Conservation (phyloP, 2,888 invertebrate genomes). For the Allygus modestus region DNA sequence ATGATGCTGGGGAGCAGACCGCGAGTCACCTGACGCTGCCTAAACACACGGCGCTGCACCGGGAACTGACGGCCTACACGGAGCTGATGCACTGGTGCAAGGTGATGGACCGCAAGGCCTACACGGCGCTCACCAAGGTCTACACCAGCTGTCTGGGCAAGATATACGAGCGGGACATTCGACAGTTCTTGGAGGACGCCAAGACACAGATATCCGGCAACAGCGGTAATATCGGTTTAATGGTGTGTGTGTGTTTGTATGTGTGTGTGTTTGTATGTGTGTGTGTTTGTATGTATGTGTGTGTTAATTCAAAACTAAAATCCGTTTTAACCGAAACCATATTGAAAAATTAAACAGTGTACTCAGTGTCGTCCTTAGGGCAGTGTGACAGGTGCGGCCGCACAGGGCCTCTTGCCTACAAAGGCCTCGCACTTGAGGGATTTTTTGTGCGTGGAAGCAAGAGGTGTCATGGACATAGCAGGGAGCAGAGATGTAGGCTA, state of each 20-base stretch:
- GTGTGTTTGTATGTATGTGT: no score
- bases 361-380: no score
- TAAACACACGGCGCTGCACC: constrained; percentile 88
- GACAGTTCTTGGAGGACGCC: constrained; percentile 87
- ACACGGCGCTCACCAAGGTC: constrained; percentile 86
- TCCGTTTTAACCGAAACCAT: neutral
- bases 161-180: constrained; percentile 92
- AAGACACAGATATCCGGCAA: constrained; percentile 77
- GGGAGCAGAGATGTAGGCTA: no score
- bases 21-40: constrained; percentile 81
- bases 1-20: constrained; percentile 83
- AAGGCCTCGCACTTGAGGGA: no score
- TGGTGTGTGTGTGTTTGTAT: no score
- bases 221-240: constrained; percentile 66
- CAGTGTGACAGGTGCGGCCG: no score
- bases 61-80: constrained; percentile 90
- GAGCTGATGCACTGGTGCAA: constrained; percentile 96
- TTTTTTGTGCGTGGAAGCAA: no score
- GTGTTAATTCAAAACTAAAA: neutral
- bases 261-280: no score
- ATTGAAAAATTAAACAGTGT: neutral
- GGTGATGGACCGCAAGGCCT: constrained; percentile 88
- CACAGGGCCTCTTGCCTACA: no score
- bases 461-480: no score
- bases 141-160: constrained; percentile 91